phyloP scores from a whole-genome alignment of 2,797 vertebrate species.

The Rhinichthys osculus region DNA sequence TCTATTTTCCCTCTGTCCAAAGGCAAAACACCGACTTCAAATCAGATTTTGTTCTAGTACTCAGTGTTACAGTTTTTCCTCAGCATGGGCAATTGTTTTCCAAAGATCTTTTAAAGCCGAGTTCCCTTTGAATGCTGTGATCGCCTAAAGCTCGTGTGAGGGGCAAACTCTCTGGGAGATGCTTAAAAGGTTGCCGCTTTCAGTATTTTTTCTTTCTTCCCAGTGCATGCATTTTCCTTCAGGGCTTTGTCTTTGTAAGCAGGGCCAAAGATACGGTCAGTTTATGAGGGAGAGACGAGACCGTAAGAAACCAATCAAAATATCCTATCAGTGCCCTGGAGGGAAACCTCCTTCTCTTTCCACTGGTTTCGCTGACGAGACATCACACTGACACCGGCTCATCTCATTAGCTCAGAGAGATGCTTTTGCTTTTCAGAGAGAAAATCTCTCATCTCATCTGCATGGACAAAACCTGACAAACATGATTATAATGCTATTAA shows the following conservation, averaged over 20 bases:
- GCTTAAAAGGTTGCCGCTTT: conserved; percentile 23
- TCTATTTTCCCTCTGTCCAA: conserved; percentile 8
- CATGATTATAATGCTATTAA: conserved; percentile 36
- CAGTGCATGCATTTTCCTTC: conserved; percentile 61
- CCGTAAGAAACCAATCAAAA: conserved; percentile 66
- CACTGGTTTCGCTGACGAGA: conserved; percentile 23
- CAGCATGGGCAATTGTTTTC: conserved; percentile 29
- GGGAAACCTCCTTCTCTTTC: not conserved
- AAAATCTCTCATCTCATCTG: conserved; percentile 24
- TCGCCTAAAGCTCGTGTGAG: conserved; percentile 23
- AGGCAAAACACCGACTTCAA: conserved; percentile 31
- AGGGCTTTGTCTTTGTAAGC: conserved; percentile 59
- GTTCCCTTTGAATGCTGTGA: conserved; percentile 36
- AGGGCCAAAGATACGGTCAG: conserved; percentile 37
- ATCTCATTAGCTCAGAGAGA: conserved; percentile 24
- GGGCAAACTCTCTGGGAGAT: conserved; percentile 37
- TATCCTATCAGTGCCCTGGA: conserved; percentile 46
- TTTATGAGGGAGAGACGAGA: conserved; percentile 57
- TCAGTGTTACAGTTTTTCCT: conserved; percentile 5
- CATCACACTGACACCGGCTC: conserved; percentile 10
- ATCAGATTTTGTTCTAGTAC: conserved; percentile 24
- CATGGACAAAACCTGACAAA: conserved; percentile 30
- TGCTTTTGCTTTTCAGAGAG: not conserved
- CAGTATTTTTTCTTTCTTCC: conserved; percentile 59
- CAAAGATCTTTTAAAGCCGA: conserved; percentile 34